phyloP scores from a whole-genome alignment of 2,888 invertebrate species.

The Epistrophe eligans region DNA sequence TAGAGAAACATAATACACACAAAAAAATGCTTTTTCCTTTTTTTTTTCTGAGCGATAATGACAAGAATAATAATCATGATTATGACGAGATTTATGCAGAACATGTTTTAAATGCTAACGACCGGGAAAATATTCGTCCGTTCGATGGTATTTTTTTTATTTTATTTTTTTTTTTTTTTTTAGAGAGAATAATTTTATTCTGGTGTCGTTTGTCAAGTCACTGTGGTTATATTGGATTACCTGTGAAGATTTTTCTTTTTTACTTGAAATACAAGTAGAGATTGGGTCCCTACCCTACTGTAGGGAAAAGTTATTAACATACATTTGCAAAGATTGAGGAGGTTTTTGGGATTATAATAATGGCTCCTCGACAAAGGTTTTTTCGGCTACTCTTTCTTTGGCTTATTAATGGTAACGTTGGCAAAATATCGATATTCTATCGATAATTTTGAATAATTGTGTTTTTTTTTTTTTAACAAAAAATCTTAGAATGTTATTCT shows the following conservation, averaged over 20 bases:
- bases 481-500: no score
- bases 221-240: constrained; percentile 1
- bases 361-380: no score
- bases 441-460: no score
- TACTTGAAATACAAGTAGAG: no score
- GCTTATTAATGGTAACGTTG: no score
- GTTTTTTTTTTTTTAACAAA: no score
- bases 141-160: not conserved
- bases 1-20: not conserved
- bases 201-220: constrained; percentile 15
- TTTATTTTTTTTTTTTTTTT: not conserved
- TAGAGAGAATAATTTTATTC: not conserved
- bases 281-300: no score
- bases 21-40: constrained; percentile 25
- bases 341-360: no score
- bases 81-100: constrained; percentile 38
- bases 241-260: not conserved
- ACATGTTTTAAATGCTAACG: constrained; percentile 28
- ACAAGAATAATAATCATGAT: constrained; percentile 52
- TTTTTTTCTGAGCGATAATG: constrained; percentile 49
- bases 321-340: no score
- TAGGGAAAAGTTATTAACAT: no score
- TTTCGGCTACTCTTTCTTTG: no score
- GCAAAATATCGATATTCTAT: no score
- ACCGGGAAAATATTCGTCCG: constrained; percentile 36